Conservation (phyloP, 2,113 vertebrate genomes). For the Dicerorhinus sumatrensis region DNA sequence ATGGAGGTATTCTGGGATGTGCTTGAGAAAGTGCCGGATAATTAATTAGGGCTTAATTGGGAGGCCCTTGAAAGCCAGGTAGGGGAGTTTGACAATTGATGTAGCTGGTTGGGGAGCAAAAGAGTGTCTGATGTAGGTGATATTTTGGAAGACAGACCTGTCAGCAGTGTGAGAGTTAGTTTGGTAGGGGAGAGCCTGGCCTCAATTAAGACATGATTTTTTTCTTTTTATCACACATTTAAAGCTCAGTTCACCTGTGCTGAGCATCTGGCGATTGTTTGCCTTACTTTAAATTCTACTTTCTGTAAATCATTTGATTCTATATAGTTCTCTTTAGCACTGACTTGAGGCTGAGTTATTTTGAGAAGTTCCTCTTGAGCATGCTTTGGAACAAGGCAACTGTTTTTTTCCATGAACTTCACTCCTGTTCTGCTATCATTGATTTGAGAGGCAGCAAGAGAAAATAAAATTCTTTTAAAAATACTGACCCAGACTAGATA, state of each 20-base stretch:
- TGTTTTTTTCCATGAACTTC: neutral
- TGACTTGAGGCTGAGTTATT: neutral
- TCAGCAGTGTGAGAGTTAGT: neutral
- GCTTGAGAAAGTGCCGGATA: neutral
- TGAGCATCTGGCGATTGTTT: neutral
- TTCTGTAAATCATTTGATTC: neutral
- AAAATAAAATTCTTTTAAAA: constrained; percentile 47
- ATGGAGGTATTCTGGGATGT: too few relatives aligned
- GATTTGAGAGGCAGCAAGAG: constrained; percentile 32
- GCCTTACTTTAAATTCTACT: neutral
- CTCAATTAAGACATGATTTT: neutral
- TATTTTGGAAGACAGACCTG: neutral
- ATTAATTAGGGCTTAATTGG: neutral
- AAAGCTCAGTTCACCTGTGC: neutral
- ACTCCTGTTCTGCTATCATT: neutral
- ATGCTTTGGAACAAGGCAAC: neutral
- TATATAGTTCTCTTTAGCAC: neutral
- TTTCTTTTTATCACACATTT: neutral
- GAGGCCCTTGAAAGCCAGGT: neutral
- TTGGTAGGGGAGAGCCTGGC: neutral
- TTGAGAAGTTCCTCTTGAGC: neutral
- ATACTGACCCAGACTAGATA: constrained; percentile 41
- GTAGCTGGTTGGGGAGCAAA: neutral
- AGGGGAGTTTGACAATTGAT: neutral
- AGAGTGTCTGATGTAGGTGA: neutral